These are phyloP conservation scores for Orthosia gracilis DNA, from an alignment of 2,888 invertebrate species.

Conservation along the genomic window DNA sequence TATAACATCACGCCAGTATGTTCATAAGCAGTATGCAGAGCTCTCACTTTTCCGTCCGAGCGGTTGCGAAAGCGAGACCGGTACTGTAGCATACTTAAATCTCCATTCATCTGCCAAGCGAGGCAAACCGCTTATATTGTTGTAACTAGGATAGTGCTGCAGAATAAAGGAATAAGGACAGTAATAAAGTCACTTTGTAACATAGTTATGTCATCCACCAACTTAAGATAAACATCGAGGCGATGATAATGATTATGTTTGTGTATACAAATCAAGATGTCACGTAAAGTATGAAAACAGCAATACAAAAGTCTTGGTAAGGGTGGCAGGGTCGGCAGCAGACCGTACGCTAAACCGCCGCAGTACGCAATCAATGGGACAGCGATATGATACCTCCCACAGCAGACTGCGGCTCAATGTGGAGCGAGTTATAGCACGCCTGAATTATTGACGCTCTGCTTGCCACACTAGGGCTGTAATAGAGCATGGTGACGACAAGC, in stretches of 20 bases:
- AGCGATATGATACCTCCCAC: slow-evolving; percentile 16
- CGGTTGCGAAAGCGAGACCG: too few relatives aligned
- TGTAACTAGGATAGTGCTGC: too few relatives aligned
- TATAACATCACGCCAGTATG: too few relatives aligned
- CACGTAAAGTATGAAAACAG: background rate
- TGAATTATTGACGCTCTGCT: slow-evolving; percentile 44
- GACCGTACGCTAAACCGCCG: background rate
- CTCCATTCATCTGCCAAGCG: background rate
- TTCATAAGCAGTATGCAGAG: too few relatives aligned
- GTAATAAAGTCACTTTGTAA: too few relatives aligned
- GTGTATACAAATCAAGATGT: background rate
- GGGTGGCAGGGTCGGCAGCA: slow-evolving; percentile 17
- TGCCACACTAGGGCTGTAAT: slow-evolving; percentile 22
- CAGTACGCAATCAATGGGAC: slow-evolving; percentile 26
- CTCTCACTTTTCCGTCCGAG: too few relatives aligned
- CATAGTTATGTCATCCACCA: too few relatives aligned
- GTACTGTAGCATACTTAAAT: too few relatives aligned
- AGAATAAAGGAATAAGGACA: too few relatives aligned
- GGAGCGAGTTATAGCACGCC: slow-evolving; percentile 42
- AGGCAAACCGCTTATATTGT: too few relatives aligned
- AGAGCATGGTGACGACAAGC: too few relatives aligned
- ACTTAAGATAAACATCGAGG: background rate
- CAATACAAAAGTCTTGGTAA: slow-evolving; percentile 2
- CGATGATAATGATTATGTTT: background rate
- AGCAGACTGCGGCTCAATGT: slow-evolving; percentile 34